A percentile compares a stretch with the other conserved stretches of the same genome.
These are phyloP conservation scores for Auanema freiburgensis DNA, from an alignment of 2,888 invertebrate species.

Conservation along the genomic window DNA sequence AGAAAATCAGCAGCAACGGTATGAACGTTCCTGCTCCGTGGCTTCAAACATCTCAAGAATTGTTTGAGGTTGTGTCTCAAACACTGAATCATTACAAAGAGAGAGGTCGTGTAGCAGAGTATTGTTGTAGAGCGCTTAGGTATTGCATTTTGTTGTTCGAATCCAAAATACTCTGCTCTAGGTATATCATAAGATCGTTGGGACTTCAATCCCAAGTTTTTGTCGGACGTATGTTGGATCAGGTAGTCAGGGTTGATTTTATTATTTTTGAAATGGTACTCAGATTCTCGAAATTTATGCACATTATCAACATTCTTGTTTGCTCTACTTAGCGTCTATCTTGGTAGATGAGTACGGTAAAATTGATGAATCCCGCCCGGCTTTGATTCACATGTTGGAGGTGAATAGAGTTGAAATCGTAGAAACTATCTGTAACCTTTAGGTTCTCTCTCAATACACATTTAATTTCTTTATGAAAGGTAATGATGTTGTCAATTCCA, in stretches of 20 bases:
- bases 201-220: conserved; percentile 78
- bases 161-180: no score
- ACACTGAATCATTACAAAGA: conserved; percentile 30
- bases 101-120: conserved; percentile 79
- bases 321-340: conserved; percentile 78
- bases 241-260: conserved; percentile 68
- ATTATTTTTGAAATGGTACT: conserved; percentile 2
- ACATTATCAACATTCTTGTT: conserved; percentile 79
- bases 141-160: no score
- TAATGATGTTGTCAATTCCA: conserved; percentile 72
- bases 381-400: conserved; percentile 82
- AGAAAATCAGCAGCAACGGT: conserved; percentile 6
- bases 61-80: conserved; percentile 19
- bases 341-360: conserved; percentile 86
- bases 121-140: conserved; percentile 84
- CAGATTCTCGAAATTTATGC: conserved; percentile 77
- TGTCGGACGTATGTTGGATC: conserved; percentile 80
- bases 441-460: conserved; percentile 8
- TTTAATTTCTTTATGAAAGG: conserved; percentile 21
- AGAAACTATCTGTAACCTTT: neutral
- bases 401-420: conserved; percentile 66
- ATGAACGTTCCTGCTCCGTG: conserved; percentile 23
- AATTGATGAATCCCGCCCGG: conserved; percentile 75
- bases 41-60: conserved; percentile 18
- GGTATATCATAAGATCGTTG: conserved; percentile 80